These are phyloP conservation scores for Amazona ochrocephala DNA, from an alignment of 2,797 vertebrate genomes.

Conservation along the genomic window DNA sequence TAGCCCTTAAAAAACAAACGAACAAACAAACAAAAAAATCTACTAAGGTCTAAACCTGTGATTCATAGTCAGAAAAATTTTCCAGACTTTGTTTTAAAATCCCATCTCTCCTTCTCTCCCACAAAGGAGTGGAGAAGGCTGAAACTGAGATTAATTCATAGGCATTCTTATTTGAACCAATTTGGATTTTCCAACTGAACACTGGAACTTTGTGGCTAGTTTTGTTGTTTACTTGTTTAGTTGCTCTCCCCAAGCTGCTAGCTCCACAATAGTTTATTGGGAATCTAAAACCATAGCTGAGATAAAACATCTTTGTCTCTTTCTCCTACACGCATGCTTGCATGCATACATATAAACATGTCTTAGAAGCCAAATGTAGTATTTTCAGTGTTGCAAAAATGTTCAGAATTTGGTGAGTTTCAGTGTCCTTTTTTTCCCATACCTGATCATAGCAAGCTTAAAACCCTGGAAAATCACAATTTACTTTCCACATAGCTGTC, in stretches of 20 bases:
- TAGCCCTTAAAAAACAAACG: background rate
- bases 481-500: conserved; percentile 65
- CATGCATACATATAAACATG: fast-evolving
- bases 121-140: background rate
- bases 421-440: conserved; percentile 17
- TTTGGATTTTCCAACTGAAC: background rate
- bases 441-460: conserved; percentile 70
- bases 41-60: background rate
- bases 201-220: background rate
- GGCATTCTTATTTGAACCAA: background rate
- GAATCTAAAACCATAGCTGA: background rate
- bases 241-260: background rate
- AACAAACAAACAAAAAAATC: background rate
- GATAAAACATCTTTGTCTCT: background rate
- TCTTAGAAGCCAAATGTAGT: conserved; percentile 24
- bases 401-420: conserved; percentile 34
- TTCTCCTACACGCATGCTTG: background rate
- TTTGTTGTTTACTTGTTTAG: background rate
- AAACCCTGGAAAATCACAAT: conserved; percentile 80
- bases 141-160: background rate
- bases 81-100: background rate
- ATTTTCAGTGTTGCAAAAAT: conserved; percentile 7
- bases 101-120: background rate
- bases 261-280: background rate
- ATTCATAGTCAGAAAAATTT: background rate